These are phyloP conservation scores for Caenorhabditis parvicauda DNA, from an alignment of 2,888 invertebrate genomes.

Conservation along the genomic window DNA sequence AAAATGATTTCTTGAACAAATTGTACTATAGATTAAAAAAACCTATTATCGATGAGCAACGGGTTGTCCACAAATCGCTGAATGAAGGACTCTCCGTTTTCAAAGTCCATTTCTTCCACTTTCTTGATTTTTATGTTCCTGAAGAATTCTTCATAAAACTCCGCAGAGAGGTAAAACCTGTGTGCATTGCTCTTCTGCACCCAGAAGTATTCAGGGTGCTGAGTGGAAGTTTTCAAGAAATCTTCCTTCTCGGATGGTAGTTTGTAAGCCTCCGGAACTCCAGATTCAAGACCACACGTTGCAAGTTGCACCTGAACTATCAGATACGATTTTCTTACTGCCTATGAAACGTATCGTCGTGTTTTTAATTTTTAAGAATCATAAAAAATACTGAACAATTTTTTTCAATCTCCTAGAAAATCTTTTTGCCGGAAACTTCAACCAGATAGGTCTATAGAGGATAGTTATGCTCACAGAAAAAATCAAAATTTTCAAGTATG, in stretches of 20 bases:
- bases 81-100: constrained; percentile 76
- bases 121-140: constrained; percentile 73
- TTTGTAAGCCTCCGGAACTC: constrained; percentile 83
- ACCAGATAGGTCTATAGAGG: no score
- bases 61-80: constrained; percentile 88
- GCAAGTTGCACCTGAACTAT: constrained; percentile 73
- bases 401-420: no score
- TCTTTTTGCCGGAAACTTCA: no score
- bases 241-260: constrained; percentile 76
- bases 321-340: no score
- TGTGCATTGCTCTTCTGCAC: constrained; percentile 90
- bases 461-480: no score
- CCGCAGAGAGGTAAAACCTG: constrained; percentile 67
- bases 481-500: no score
- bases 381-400: no score
- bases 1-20: constrained; percentile 1
- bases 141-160: background rate
- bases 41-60: constrained; percentile 81
- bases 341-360: no score
- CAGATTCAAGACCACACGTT: constrained; percentile 74
- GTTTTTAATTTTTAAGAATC: no score
- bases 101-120: constrained; percentile 74
- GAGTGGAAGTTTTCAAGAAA: constrained; percentile 65
- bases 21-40: background rate
- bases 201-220: constrained; percentile 75